These are phyloP conservation scores for Sebastes vulpes DNA, from an alignment of 2,797 vertebrate genomes.

Conservation along the genomic window DNA sequence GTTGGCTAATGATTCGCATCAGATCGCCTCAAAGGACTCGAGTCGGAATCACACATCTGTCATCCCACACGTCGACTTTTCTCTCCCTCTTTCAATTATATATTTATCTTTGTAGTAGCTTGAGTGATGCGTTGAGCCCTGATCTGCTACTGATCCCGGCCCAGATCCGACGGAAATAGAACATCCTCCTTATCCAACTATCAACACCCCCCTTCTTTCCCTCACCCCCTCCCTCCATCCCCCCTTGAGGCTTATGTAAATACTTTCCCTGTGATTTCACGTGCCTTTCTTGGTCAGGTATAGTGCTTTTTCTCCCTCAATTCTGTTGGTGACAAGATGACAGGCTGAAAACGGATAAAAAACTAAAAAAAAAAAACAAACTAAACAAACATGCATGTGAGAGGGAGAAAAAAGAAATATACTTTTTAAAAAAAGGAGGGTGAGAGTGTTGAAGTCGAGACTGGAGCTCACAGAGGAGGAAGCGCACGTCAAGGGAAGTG, in stretches of 20 bases:
- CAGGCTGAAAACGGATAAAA: conserved; percentile 39
- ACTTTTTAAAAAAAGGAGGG: neutral
- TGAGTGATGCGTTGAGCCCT: conserved; percentile 50
- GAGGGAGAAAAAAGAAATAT: neutral
- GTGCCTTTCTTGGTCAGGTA: conserved; percentile 24
- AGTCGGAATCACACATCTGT: conserved; percentile 37
- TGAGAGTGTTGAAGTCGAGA: neutral
- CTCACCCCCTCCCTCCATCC: neutral
- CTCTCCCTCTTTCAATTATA: conserved; percentile 61
- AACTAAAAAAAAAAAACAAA: neutral
- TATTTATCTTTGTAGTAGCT: conserved; percentile 63
- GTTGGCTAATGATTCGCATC: conserved; percentile 59
- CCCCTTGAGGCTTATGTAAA: conserved; percentile 60
- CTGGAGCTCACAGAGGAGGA: conserved; percentile 9
- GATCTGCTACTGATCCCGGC: conserved; percentile 57
- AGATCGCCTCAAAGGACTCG: conserved; percentile 35
- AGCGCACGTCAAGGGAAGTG: conserved; percentile 20
- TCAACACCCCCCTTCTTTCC: neutral
- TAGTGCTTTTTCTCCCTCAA: neutral
- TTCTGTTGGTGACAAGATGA: conserved; percentile 12
- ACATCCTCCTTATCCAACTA: conserved; percentile 47
- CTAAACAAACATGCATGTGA: neutral
- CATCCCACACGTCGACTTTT: conserved; percentile 30
- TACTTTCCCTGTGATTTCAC: conserved; percentile 37
- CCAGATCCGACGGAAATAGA: conserved; percentile 60